A percentile compares a stretch with the other conserved stretches of the same genome.
Conservation (phyloP, 1,140 invertebrate genomes). For the Panagrolaimus sp. region DNA sequence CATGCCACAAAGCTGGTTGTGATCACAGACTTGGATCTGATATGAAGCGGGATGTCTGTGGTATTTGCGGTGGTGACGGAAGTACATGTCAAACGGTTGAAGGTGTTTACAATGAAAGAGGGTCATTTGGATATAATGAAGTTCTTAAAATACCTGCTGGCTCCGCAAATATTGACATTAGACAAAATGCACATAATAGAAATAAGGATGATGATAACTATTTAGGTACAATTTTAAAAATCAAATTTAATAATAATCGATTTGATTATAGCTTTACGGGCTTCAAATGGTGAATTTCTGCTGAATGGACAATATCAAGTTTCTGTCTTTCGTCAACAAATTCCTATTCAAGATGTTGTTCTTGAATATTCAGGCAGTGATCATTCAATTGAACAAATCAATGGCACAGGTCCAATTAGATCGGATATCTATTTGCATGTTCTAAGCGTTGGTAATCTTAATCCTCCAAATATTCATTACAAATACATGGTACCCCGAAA, state of each 20-base stretch:
- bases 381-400: slow-evolving; percentile 70
- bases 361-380: slow-evolving; percentile 77
- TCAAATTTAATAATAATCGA: neutral
- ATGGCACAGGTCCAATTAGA: slow-evolving; percentile 70
- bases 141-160: slow-evolving; percentile 76
- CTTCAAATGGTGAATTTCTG: slow-evolving; percentile 68
- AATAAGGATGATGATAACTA: slow-evolving; percentile 73
- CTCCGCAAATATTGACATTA: slow-evolving; percentile 74
- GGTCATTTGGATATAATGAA: slow-evolving; percentile 68
- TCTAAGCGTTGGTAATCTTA: slow-evolving; percentile 69
- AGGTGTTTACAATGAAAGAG: slow-evolving; percentile 65
- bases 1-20: slow-evolving; percentile 77
- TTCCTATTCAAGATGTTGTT: slow-evolving; percentile 64
- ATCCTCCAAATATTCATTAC: slow-evolving; percentile 71
- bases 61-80: slow-evolving; percentile 80
- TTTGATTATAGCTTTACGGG: slow-evolving; percentile 65
- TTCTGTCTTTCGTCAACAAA: slow-evolving; percentile 68
- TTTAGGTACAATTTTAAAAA: slow-evolving; percentile 66
- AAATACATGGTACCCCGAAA: slow-evolving; percentile 64
- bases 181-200: slow-evolving; percentile 67
- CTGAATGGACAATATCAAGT: slow-evolving; percentile 76
- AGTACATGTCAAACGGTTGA: slow-evolving; percentile 71
- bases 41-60: slow-evolving; percentile 73
- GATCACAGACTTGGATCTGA: slow-evolving; percentile 76
- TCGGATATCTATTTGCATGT: slow-evolving; percentile 73